Evolutionary conservation across 2,888 invertebrate species (phyloP).

Genomic region (Tinea pellionella): DNA sequence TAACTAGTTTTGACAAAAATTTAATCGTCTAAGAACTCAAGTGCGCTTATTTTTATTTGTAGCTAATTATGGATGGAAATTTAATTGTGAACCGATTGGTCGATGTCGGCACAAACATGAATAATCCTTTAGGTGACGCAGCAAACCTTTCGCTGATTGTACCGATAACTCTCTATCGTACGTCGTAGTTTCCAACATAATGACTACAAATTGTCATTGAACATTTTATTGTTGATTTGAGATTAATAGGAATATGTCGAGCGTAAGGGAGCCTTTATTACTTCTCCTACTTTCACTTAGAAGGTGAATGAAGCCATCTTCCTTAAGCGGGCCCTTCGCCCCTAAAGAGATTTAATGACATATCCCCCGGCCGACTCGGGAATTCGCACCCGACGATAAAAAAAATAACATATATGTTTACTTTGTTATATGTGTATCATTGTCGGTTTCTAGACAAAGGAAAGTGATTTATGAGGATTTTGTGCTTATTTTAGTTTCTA

Average conservation of each 20-base stretch:
- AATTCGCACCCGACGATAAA: background rate
- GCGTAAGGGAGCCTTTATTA: background rate
- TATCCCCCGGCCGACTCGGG: constrained; percentile 20
- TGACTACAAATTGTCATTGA: background rate
- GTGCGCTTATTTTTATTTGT: no score
- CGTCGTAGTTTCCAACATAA: no score
- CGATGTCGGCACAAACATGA: no score
- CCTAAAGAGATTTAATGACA: constrained; percentile 31
- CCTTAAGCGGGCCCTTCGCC: constrained; percentile 38
- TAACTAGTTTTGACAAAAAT: no score
- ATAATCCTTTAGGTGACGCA: no score
- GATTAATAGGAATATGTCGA: background rate
- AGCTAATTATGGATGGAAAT: no score
- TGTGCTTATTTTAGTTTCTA: background rate
- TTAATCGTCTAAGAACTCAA: no score
- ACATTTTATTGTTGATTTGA: background rate
- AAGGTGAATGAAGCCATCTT: constrained; percentile 41
- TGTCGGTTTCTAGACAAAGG: background rate
- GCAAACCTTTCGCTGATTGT: no score
- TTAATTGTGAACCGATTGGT: no score
- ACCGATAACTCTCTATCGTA: no score
- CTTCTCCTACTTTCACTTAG: constrained; percentile 9
- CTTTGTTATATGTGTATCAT: background rate
- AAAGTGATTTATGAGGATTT: background rate
- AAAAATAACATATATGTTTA: background rate